Base-by-base conservation (phyloP, 2,113 vertebrate genomes). In the Phalacrocorax aristotelis region DNA sequence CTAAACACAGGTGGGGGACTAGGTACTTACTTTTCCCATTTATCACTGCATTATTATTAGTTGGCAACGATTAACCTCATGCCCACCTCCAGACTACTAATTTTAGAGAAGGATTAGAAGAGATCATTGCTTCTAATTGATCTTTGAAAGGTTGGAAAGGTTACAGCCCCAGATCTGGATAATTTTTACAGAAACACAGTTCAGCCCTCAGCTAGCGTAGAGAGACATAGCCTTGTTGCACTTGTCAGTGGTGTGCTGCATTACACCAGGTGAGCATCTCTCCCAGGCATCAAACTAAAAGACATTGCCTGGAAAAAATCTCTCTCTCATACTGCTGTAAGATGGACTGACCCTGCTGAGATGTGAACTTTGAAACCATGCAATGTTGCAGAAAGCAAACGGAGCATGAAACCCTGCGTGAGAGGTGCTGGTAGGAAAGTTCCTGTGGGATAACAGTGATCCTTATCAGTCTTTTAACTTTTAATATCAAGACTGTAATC, bases 1-100 rank as follows among this genome's bases (percentile, higher is more conserved):
- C 26, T 27, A 62, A 71, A 19, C 40, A 27, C 0, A 2, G 29
- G 9, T 14, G 2, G 13, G 27, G 26, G 10, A 58, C 14, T 2
- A 25, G 0, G 9, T 5, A 20, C 76, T 26, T 23, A 3, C 9
- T 52, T 75, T 32, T 44, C 10, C 11, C 14, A 32, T 57, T 57
- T 49, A 11, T n/a, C 66, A 27, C 44, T 30, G 9, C 6, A 5
- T 34, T 57, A 46, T 40, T 57, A 8, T 6, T 36, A 23, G 13
- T 36, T 76, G 57, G 34, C 55, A 65, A 15, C 6, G 3, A 29
- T 58, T 58, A 78, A 75, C 19, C 74, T 58, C 49, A 54, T 40
- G 38, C 30, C n/a, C 25, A 40, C 36, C 52, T 82, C 38, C 29
- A 66, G 51, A 42, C 7, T 32, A 26, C 32, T n/a, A 8, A 87